Evolutionary conservation across 2,888 invertebrate genomes (phyloP).

Genomic region (Peribatodes rhomboidaria): DNA sequence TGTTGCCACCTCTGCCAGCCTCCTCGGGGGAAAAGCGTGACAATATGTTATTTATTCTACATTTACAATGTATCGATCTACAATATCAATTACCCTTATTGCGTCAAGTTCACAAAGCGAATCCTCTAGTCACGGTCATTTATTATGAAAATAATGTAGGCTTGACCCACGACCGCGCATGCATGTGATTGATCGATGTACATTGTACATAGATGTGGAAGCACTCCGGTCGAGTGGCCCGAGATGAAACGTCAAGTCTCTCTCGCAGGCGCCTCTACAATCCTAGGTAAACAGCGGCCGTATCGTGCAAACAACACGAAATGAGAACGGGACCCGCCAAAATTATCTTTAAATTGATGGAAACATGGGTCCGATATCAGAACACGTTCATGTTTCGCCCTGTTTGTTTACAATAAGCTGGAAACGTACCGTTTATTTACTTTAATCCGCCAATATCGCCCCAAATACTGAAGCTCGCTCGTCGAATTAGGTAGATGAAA

Average conservation of each 20-base stretch:
- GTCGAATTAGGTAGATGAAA: conserved; percentile 27
- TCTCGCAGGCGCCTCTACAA: conserved; percentile 16
- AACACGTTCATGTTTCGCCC: conserved; percentile 41
- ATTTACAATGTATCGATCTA: too few relatives aligned
- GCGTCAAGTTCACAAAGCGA: conserved; percentile 4
- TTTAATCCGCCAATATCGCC: conserved; percentile 37
- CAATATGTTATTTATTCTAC: too few relatives aligned
- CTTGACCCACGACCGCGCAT: conserved; percentile 36
- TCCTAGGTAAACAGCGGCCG: conserved; percentile 23
- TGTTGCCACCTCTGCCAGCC: too few relatives aligned
- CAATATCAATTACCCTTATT: neutral
- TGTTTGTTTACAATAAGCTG: conserved; percentile 46
- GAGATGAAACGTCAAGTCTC: conserved; percentile 29
- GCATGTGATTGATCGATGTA: conserved; percentile 60
- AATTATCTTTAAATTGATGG: conserved; percentile 39
- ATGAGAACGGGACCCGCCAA: conserved; percentile 29
- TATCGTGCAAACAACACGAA: conserved; percentile 32
- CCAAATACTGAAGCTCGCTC: conserved; percentile 29
- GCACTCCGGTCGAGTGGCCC: conserved; percentile 21
- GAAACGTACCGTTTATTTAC: conserved; percentile 51
- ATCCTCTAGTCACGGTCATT: conserved; percentile 42
- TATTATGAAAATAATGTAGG: conserved; percentile 25
- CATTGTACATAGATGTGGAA: conserved; percentile 37
- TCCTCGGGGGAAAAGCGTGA: too few relatives aligned
- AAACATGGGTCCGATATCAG: conserved; percentile 24